These are phyloP conservation scores for Chouioia cunea DNA, from an alignment of 2,888 invertebrate species.

Conservation along the genomic window DNA sequence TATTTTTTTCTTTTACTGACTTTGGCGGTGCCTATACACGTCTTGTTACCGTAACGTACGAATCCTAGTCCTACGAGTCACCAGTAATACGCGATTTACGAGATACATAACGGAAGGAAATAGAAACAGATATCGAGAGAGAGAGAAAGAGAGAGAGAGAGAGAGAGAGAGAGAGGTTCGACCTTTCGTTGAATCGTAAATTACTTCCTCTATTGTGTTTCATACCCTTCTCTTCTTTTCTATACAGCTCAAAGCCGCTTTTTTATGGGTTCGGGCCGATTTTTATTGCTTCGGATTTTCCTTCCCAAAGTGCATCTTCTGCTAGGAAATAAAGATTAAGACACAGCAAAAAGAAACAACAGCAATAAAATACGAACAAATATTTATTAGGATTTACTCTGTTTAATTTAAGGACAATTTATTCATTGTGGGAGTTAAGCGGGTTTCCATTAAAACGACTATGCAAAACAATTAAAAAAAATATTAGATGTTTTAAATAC, in stretches of 20 bases:
- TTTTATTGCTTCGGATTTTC: constrained; percentile 44
- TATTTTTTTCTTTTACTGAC: neutral
- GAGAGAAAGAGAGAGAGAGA: constrained; percentile 45
- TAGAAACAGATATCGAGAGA: constrained; percentile 45
- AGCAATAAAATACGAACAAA: neutral
- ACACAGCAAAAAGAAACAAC: neutral
- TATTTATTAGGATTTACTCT: constrained; percentile 10
- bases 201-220: constrained; percentile 41
- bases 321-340: constrained; percentile 42
- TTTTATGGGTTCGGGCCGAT: constrained; percentile 39
- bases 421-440: too few species aligned
- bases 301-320: constrained; percentile 32
- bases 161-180: constrained; percentile 42
- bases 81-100: constrained; percentile 46
- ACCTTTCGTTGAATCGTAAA: constrained; percentile 44
- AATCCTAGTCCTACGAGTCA: constrained; percentile 20
- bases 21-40: neutral
- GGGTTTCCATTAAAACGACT: too few species aligned
- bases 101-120: constrained; percentile 47
- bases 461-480: too few species aligned
- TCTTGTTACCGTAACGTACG: neutral
- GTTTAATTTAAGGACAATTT: neutral
- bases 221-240: constrained; percentile 1
- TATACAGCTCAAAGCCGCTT: neutral
- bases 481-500: too few species aligned